Evolutionary conservation across 2,888 invertebrate species (phyloP), one percentile per base, ranked within the genome.

Genomic region (Automeris io): DNA sequence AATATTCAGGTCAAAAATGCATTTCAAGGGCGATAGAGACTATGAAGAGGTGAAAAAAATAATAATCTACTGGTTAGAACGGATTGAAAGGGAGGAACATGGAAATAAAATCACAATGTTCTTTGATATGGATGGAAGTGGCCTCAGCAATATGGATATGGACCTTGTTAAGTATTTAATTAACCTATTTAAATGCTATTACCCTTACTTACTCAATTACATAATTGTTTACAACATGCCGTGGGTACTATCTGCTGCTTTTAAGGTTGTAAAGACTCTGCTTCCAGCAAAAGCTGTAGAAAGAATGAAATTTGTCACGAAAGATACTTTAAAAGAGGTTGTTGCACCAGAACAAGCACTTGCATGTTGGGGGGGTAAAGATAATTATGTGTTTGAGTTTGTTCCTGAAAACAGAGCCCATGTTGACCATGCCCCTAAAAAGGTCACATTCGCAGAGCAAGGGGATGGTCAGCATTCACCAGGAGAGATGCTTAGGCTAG

Each of bases 171-270:
- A 93, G 65, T 96, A 94, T 62, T 83, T 97, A 45, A 96, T 98
- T 48, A 91, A 90, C 13, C 88, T 96, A 13, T 95, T 97, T 66
- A 96, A 97, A 70, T 83, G 89, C 12, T 96, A 97, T 66, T 98
- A 97, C 75, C 98, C 98, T 0, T 90, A 90, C 69, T 92, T 93
- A 61, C 76, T 96, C 45, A 97, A 96, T 59, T 95, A 95, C 64
- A 96, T 98, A 49, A 82, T 98, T 22, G 93, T 98, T 37, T 96
- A 90, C 70, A 96, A 98, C 69, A 95, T 98, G 94, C 95, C 97
- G 0, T 98, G 97, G 97, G 91, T 97, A 1, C 76, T 98, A 42
- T 95, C 93, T 60, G 95, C 97, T 47, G 95, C 95, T 1, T 97
- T 97, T 78, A 96, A 94, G 80, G 90, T 98, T 29, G 93, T 98